phyloP scores from a whole-genome alignment of 2,888 invertebrate species.

The Crepidodera aurea region DNA sequence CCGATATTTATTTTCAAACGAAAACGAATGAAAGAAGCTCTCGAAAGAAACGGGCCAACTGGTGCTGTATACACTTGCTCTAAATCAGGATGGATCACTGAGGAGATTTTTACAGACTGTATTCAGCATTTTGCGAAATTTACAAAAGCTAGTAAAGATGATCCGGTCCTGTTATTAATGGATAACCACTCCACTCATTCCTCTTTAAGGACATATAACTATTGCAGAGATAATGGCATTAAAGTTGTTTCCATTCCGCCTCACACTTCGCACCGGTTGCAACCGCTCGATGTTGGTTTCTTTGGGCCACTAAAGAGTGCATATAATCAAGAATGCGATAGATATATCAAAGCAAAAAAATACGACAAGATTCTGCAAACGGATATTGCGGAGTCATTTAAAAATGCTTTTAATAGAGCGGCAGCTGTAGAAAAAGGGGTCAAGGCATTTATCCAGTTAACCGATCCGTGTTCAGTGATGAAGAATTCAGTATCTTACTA shows the following conservation, averaged over 20 bases:
- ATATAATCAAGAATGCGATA: conserved; percentile 36
- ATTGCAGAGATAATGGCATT: no score
- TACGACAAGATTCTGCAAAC: conserved; percentile 15
- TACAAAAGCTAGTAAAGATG: not conserved
- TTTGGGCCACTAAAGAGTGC: conserved; percentile 38
- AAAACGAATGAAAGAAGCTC: conserved; percentile 29
- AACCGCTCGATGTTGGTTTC: conserved; percentile 39
- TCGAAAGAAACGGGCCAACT: conserved; percentile 30
- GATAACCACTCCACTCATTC: conserved; percentile 9
- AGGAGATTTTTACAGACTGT: conserved; percentile 34
- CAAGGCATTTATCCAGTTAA: not conserved
- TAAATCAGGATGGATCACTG: conserved; percentile 38
- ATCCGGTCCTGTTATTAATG: not conserved
- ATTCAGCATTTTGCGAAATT: not conserved
- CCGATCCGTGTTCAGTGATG: not conserved
- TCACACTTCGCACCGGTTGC: conserved; percentile 38
- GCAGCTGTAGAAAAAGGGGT: conserved; percentile 30
- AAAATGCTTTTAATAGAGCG: conserved; percentile 23
- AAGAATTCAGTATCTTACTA: not conserved
- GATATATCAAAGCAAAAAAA: conserved; percentile 12
- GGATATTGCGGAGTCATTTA: conserved; percentile 27
- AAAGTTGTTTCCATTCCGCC: conserved; percentile 39
- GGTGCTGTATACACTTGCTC: conserved; percentile 35
- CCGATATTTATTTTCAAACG: conserved; percentile 39
- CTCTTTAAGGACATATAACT: conserved; percentile 25